Conservation (phyloP, 2,888 invertebrate genomes). For the Lagria hirta region DNA sequence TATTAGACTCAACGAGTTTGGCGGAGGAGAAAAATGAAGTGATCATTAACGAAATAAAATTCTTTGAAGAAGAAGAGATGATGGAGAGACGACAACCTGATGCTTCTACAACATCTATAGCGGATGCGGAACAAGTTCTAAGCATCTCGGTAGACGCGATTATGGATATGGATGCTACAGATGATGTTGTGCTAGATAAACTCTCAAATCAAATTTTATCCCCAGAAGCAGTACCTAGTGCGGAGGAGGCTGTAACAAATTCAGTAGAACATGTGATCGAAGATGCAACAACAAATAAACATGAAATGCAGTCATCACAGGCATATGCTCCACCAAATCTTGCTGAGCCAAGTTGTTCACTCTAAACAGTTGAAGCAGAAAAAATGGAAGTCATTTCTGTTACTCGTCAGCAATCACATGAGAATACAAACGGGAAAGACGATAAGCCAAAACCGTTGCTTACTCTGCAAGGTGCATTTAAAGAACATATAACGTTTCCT, state of each 20-base stretch:
- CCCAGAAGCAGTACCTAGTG: not conserved
- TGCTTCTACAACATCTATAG: too few relatives aligned
- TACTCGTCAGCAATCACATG: too few relatives aligned
- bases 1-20: not conserved
- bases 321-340: too few relatives aligned
- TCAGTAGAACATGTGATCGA: constrained; percentile 1
- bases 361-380: not conserved
- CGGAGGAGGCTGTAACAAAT: not conserved
- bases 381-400: too few relatives aligned
- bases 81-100: not conserved
- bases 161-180: not conserved
- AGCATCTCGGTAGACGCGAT: too few relatives aligned
- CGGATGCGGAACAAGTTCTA: too few relatives aligned
- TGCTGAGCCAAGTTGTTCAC: too few relatives aligned
- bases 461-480: too few relatives aligned
- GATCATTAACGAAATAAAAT: not conserved
- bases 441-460: too few relatives aligned
- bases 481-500: too few relatives aligned
- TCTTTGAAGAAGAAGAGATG: not conserved
- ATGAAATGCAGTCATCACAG: not conserved
- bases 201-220: not conserved
- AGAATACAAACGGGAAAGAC: too few relatives aligned
- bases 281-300: constrained; percentile 7
- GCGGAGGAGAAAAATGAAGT: not conserved
- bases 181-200: not conserved